Conservation (phyloP, 2,113 vertebrate species). For the Ophiodon elongatus region DNA sequence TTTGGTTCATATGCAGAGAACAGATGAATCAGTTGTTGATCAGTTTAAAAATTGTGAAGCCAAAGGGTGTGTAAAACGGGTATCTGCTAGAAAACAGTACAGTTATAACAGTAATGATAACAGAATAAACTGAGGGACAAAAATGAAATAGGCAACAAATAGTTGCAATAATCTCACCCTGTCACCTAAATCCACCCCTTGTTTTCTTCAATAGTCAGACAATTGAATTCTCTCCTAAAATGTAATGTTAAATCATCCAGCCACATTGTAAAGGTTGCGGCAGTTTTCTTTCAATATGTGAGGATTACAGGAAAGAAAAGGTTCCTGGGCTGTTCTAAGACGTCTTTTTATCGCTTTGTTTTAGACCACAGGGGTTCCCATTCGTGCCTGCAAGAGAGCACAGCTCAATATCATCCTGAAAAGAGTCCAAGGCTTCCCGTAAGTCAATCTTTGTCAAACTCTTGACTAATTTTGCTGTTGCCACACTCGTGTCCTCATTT, state of each 20-base stretch:
- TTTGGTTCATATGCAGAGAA: neutral
- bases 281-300: neutral
- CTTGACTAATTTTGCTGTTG: slow-evolving; percentile 48
- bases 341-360: neutral
- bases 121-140: neutral
- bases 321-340: neutral
- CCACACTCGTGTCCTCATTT: slow-evolving; percentile 21
- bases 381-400: slow-evolving; percentile 86
- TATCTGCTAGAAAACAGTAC: neutral
- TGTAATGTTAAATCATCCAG: neutral
- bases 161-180: too few relatives aligned
- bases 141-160: neutral
- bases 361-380: slow-evolving; percentile 84
- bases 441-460: slow-evolving; percentile 66
- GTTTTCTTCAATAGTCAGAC: too few relatives aligned
- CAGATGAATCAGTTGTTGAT: neutral
- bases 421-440: slow-evolving; percentile 84
- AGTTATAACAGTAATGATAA: neutral
- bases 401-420: slow-evolving; percentile 86
- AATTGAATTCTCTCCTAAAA: neutral
- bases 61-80: neutral
- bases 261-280: too few relatives aligned
- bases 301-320: neutral
- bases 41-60: neutral
- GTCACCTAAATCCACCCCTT: too few relatives aligned